Percentiles rank a stretch among this genome's conserved stretches.
Conservation (phyloP, 2,113 vertebrate species). For the Halichoeres trimaculatus region DNA sequence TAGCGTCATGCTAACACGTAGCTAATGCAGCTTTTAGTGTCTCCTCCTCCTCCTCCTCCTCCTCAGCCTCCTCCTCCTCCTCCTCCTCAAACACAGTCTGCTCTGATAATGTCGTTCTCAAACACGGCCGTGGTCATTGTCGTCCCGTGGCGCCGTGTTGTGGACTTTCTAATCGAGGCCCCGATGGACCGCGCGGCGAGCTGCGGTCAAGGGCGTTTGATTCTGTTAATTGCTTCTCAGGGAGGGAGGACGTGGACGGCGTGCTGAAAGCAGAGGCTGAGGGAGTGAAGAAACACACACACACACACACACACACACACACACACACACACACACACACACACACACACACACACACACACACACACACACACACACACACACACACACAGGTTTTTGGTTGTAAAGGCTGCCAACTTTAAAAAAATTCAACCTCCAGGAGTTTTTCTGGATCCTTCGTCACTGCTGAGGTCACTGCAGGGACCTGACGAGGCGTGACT, state of each 20-base stretch:
- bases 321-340: not conserved
- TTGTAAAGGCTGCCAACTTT: slow-evolving; percentile 17
- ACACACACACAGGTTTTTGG: too few species aligned
- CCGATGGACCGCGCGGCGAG: not conserved
- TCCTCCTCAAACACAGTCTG: not conserved
- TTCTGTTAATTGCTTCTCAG: slow-evolving; percentile 70
- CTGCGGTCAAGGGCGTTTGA: slow-evolving; percentile 63
- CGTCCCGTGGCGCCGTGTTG: not conserved
- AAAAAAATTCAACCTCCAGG: slow-evolving; percentile 25
- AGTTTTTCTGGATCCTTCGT: not conserved
- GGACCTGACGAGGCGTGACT: too few species aligned
- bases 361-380: too few species aligned
- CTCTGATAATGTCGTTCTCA: not conserved
- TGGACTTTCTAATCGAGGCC: slow-evolving; percentile 26
- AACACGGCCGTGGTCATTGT: not conserved
- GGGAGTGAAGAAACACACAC: slow-evolving; percentile 11
- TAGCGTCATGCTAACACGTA: too few species aligned
- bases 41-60: not conserved
- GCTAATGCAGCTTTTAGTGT: too few species aligned
- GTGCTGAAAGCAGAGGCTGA: slow-evolving; percentile 19
- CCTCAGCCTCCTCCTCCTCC: not conserved
- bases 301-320: not conserved
- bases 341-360: not conserved
- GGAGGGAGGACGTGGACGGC: slow-evolving; percentile 50
- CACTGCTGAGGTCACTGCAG: not conserved